Evolutionary conservation across 1,140 invertebrate species (phyloP).

Genomic region (Ostrea denselamellosa): DNA sequence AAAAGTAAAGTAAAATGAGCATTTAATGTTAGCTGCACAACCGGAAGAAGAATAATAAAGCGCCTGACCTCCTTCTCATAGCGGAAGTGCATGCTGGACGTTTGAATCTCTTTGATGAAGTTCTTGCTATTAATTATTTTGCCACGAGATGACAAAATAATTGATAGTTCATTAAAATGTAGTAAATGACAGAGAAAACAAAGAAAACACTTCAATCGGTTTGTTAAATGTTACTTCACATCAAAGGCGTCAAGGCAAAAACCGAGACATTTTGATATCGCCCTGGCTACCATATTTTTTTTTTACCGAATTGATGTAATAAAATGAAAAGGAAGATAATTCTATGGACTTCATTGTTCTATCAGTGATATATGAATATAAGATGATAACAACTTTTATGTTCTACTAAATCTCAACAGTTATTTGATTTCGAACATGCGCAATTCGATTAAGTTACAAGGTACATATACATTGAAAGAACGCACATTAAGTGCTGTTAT

Average conservation of each 20-base stretch:
- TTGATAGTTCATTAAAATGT: constrained; percentile 30
- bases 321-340: too few relatives aligned
- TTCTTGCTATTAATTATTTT: neutral
- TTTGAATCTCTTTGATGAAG: constrained; percentile 14
- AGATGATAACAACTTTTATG: too few relatives aligned
- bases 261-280: neutral
- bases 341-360: too few relatives aligned
- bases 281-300: neutral
- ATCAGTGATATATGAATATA: too few relatives aligned
- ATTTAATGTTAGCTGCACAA: neutral
- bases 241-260: neutral
- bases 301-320: too few relatives aligned
- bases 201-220: neutral
- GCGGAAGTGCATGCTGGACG: constrained; percentile 20
- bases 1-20: constrained; percentile 12
- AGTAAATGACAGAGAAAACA: neutral
- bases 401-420: too few relatives aligned
- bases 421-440: too few relatives aligned
- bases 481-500: too few relatives aligned
- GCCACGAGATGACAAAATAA: constrained; percentile 21
- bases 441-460: too few relatives aligned
- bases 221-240: neutral
- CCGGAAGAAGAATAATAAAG: constrained; percentile 37
- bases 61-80: neutral
- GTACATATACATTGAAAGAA: too few relatives aligned